Conservation (phyloP, 2,113 vertebrate genomes). For the Stomatorhinus ivindoensis region DNA sequence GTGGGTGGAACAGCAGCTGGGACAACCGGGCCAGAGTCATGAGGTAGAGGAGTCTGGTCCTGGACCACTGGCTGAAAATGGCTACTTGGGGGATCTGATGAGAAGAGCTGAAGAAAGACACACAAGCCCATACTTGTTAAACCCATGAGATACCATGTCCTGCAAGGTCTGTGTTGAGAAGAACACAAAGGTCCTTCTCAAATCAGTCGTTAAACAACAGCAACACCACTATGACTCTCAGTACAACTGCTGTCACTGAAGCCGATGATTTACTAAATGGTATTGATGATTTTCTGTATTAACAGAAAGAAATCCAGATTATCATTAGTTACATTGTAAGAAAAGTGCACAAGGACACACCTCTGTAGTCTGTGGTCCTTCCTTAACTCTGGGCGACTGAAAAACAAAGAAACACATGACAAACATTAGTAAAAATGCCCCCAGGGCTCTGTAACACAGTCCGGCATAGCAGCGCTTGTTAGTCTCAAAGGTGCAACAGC, state of each 20-base stretch:
- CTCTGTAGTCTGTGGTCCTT: slow-evolving; percentile 66
- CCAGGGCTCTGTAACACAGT: not conserved
- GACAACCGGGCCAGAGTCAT: slow-evolving; percentile 50
- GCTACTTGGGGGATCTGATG: slow-evolving; percentile 57
- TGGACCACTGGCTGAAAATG: slow-evolving; percentile 62
- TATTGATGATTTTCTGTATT: not conserved
- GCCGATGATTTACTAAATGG: not conserved
- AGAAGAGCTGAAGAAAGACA: slow-evolving; percentile 55
- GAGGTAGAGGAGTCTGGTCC: slow-evolving; percentile 68
- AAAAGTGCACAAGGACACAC: slow-evolving; percentile 43
- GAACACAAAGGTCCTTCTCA: not conserved
- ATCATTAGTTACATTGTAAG: not conserved
- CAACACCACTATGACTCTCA: not conserved
- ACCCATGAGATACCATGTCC: not conserved
- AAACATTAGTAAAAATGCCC: not conserved
- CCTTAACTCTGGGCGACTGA: slow-evolving; percentile 77
- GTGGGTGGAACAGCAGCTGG: slow-evolving; percentile 51
- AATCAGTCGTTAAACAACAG: not conserved
- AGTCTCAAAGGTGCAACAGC: not conserved
- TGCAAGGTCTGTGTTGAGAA: not conserved
- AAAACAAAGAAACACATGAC: slow-evolving; percentile 36
- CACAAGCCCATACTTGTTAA: not conserved
- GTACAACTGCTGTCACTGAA: not conserved
- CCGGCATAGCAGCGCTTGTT: not conserved
- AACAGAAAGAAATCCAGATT: not conserved